phyloP scores from a whole-genome alignment of 2,113 vertebrate genomes.

The Dendrocopos noguchii region DNA sequence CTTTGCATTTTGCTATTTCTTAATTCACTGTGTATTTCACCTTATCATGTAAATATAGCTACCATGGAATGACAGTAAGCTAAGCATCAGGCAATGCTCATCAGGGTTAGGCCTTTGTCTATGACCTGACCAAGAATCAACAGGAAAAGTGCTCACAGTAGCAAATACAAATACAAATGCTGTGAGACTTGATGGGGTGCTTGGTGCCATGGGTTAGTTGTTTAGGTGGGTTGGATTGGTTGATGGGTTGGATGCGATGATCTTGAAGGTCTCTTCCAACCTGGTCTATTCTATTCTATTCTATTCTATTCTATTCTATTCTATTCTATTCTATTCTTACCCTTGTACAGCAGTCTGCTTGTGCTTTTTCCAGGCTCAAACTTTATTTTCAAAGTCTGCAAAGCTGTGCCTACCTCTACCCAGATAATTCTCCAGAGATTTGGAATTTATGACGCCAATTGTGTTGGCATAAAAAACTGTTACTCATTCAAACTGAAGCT shows the following conservation, averaged over 20 bases:
- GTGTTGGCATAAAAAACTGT: background rate
- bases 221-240: no score
- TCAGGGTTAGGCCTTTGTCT: background rate
- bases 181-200: no score
- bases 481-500: background rate
- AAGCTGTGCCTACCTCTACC: background rate
- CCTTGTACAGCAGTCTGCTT: background rate
- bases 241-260: no score
- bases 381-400: background rate
- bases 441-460: background rate
- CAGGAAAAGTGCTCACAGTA: background rate
- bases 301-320: no score
- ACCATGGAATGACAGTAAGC: background rate
- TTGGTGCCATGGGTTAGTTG: no score
- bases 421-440: background rate
- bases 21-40: accelerated
- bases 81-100: background rate
- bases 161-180: background rate
- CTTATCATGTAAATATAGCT: accelerated
- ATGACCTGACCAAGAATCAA: background rate
- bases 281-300: no score
- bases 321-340: no score
- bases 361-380: background rate
- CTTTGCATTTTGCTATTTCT: background rate
- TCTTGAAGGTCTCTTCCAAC: no score